Base-by-base conservation (phyloP, 2,888 invertebrate species). In the Drosophila neutralis region DNA sequence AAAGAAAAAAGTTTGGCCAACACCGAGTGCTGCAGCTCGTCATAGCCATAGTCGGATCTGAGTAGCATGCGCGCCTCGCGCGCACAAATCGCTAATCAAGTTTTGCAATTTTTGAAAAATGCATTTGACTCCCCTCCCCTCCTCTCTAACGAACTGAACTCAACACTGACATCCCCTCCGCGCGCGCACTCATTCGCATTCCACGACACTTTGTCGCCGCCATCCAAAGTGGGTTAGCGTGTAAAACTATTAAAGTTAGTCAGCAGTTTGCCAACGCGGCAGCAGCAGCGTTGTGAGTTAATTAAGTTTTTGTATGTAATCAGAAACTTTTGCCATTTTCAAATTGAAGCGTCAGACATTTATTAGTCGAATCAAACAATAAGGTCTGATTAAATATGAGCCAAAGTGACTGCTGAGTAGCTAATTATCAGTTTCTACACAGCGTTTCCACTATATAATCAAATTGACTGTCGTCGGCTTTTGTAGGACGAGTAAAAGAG, bases 41-140 rank as follows among this genome's bases (percentile, higher is more conserved):
- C 73, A 73, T 58, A 38, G 56, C 15, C 45, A 45, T 45, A 53
- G 60, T 60, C 62, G 31, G 60, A 78, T 78, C 78, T 79, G 69
- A 87, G 74, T 80, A 78, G 75, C 73, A 51, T 69, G 69, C 57
- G 48, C 71, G 21, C 21, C 40, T 29, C 61, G 49, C 59, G 49
- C 62, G 69, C 70, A 52, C 64, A 76, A 77, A 74, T 71, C 83
- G 83, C 88, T 85, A 85, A 85, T 88, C 85, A 85, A 88, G 83
- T 88, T 85, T 80, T 80, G 82, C 76, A 83, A 83, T 80, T 85
- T 82, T 80, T 78, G 62, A 66, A 76, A 76, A 69, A 77, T 75
- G 62, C 72, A 75, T 82, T 84, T 74, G 58, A 71, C 56, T 68
- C 56, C 36, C 27, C n/a, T 21, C 27, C 15, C 21, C 35, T 24